These are phyloP conservation scores for Labrus mixtus DNA, from an alignment of 2,113 vertebrate species.

Conservation along the genomic window DNA sequence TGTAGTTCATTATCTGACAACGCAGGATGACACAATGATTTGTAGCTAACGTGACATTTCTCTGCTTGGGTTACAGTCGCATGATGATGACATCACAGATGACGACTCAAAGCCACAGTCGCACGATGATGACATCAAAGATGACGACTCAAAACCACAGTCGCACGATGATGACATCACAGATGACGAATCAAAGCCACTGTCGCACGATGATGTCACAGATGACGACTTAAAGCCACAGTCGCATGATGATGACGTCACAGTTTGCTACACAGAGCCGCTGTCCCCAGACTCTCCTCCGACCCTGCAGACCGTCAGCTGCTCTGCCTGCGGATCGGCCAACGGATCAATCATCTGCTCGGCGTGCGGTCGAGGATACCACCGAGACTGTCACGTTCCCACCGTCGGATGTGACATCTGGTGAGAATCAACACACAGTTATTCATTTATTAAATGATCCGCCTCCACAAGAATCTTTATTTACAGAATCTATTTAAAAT, in stretches of 20 bases:
- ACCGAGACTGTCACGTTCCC: constrained; percentile 44
- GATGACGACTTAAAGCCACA: neutral
- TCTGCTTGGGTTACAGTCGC: too few relatives aligned
- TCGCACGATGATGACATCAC: rapidly evolving
- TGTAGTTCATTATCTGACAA: too few relatives aligned
- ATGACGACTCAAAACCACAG: too few relatives aligned
- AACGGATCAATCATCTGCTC: constrained; percentile 29
- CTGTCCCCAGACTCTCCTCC: constrained; percentile 10
- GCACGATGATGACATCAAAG: rapidly evolving
- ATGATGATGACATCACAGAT: too few relatives aligned
- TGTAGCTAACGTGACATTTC: too few relatives aligned
- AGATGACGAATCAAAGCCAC: neutral
- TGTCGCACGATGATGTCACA: too few relatives aligned
- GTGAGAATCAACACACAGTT: neutral
- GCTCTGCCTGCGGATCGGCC: constrained; percentile 13
- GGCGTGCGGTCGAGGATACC: constrained; percentile 36
- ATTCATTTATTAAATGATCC: neutral
- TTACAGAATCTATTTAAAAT: too few relatives aligned
- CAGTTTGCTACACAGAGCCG: neutral
- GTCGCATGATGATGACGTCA: neutral
- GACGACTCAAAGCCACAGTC: neutral
- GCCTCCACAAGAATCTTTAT: too few relatives aligned
- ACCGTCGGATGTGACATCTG: constrained; percentile 12
- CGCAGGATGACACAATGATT: too few relatives aligned
- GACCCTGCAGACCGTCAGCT: constrained; percentile 21